These are phyloP conservation scores for Anseranas semipalmata DNA, from an alignment of 2,113 vertebrate genomes.

Conservation along the genomic window DNA sequence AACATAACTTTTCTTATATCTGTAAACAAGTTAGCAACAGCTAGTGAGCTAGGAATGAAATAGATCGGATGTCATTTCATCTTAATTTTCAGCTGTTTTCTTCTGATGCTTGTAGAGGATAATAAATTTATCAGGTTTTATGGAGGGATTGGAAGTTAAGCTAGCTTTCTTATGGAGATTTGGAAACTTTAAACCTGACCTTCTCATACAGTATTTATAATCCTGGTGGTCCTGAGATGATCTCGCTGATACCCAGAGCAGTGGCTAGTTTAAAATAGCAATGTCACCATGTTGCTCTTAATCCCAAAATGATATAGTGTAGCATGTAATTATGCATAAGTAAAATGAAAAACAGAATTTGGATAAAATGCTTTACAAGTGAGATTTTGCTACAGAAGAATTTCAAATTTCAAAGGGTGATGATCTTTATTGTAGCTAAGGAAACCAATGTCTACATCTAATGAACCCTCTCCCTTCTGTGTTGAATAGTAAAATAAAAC, in stretches of 20 bases:
- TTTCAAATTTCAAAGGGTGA: background rate
- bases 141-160: constrained; percentile 46
- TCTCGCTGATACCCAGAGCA: constrained; percentile 53
- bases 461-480: background rate
- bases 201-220: constrained; percentile 79
- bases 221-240: constrained; percentile 67
- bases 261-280: constrained; percentile 74
- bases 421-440: background rate
- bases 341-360: background rate
- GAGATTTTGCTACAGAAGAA: background rate
- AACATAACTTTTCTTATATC: constrained; percentile 24
- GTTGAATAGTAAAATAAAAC: background rate
- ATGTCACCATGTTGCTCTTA: constrained; percentile 34
- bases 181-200: constrained; percentile 78
- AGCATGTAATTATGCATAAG: background rate
- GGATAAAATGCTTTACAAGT: background rate
- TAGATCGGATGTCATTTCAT: constrained; percentile 12
- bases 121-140: constrained; percentile 53
- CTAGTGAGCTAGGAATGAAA: background rate
- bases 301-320: constrained; percentile 1
- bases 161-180: constrained; percentile 68
- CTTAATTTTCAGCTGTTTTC: constrained; percentile 52
- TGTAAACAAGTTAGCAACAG: constrained; percentile 58
- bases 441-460: background rate
- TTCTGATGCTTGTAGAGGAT: constrained; percentile 37